These are phyloP conservation scores for Mionectes macconnelli DNA, from an alignment of 2,113 vertebrate species.

Conservation along the genomic window DNA sequence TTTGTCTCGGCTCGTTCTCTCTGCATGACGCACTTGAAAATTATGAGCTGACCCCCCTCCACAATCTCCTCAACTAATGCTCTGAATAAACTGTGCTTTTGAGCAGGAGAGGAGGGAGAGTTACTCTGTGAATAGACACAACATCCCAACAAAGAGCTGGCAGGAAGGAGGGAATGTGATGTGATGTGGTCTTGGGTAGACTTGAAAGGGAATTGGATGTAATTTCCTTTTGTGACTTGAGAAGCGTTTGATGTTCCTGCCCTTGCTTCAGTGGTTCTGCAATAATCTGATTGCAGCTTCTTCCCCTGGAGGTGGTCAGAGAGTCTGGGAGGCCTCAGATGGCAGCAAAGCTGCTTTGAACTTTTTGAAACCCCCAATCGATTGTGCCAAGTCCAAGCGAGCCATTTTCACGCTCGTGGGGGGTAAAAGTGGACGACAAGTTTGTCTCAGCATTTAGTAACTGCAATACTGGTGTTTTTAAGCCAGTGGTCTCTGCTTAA, in stretches of 20 bases:
- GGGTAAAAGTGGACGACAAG: not conserved
- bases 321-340: not conserved
- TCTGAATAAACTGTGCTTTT: not conserved
- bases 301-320: not conserved
- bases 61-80: not conserved
- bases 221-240: not conserved
- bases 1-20: not conserved
- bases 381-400: not conserved
- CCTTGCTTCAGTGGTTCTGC: not conserved
- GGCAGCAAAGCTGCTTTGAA: not conserved
- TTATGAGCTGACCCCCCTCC: not conserved
- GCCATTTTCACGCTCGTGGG: fast-evolving
- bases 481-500: not conserved
- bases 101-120: not conserved
- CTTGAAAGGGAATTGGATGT: not conserved
- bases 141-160: not conserved
- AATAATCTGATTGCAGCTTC: not conserved
- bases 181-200: not conserved
- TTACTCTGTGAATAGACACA: not conserved
- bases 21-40: not conserved
- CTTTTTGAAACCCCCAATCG: not conserved
- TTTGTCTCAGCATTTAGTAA: not conserved
- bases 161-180: not conserved
- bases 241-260: not conserved
- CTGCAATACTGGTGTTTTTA: not conserved